phyloP scores from a whole-genome alignment of 2,113 vertebrate species.

The Benitochromis conjunctus region DNA sequence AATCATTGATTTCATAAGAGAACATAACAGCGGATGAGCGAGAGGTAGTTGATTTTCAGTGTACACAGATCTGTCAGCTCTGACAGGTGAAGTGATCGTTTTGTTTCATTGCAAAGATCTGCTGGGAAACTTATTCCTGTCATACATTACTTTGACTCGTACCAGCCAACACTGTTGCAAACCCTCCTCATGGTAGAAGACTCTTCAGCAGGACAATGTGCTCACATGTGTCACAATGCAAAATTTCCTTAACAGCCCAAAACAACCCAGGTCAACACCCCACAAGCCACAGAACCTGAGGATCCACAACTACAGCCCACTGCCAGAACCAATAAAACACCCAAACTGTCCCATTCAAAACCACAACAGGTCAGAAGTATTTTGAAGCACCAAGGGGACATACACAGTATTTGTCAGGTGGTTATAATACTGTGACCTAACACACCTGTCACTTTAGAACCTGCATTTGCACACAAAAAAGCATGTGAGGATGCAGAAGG shows the following conservation, averaged over 20 bases:
- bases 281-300: not conserved
- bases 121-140: not conserved
- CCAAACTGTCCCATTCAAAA: not conserved
- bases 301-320: not conserved
- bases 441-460: not conserved
- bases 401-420: not conserved
- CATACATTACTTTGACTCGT: not conserved
- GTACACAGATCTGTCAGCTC: not conserved
- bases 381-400: not conserved
- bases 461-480: not conserved
- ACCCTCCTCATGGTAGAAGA: not conserved
- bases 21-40: not conserved
- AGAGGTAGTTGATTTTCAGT: not conserved
- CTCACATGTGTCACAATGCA: not conserved
- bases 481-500: not conserved
- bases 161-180: not conserved
- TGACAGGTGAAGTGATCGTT: not conserved
- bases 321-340: not conserved
- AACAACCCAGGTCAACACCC: accelerated
- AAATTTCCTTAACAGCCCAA: not conserved
- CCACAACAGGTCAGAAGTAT: not conserved
- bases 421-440: not conserved
- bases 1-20: not conserved
- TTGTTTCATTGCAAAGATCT: not conserved
- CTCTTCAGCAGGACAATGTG: not conserved